Evolutionary conservation across 2,888 invertebrate species (phyloP).

Genomic region (Cerastoderma edule): DNA sequence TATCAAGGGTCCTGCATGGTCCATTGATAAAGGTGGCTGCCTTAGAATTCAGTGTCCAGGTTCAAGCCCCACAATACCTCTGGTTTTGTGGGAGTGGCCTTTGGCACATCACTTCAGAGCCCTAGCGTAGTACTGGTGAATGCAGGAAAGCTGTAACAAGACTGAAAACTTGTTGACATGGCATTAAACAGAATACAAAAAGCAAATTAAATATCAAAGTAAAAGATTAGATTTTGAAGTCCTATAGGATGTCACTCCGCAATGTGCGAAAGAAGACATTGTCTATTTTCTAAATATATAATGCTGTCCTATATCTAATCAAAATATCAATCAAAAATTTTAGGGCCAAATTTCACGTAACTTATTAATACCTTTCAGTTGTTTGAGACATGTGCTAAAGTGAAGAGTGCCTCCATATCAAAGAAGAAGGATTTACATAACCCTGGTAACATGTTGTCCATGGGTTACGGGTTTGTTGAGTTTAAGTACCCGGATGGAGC

Average conservation of each 20-base stretch:
- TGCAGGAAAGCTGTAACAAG: too few species aligned
- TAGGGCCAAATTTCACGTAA: neutral
- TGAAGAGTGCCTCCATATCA: conserved; percentile 92
- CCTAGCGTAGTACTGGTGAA: too few species aligned
- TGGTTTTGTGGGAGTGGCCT: too few species aligned
- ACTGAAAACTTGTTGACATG: too few species aligned
- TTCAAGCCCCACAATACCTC: too few species aligned
- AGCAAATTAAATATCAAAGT: neutral
- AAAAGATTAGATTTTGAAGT: neutral
- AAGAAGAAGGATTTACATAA: conserved; percentile 93
- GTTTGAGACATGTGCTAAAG: conserved; percentile 87
- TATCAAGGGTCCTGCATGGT: too few species aligned
- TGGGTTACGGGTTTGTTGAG: conserved; percentile 99
- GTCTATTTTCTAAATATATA: neutral
- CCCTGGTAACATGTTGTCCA: conserved; percentile 90
- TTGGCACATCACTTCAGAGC: too few species aligned
- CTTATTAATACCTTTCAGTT: conserved; percentile 62
- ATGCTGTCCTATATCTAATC: neutral
- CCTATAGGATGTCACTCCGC: neutral
- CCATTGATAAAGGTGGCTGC: too few species aligned
- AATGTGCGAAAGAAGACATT: neutral
- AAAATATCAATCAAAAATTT: neutral
- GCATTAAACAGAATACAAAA: too few species aligned
- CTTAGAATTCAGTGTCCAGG: too few species aligned
- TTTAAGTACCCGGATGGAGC: conserved; percentile 89